These are phyloP conservation scores for Porites cylindrica DNA, from an alignment of 92 coral and sea anemone genomes.

Conservation along the genomic window DNA sequence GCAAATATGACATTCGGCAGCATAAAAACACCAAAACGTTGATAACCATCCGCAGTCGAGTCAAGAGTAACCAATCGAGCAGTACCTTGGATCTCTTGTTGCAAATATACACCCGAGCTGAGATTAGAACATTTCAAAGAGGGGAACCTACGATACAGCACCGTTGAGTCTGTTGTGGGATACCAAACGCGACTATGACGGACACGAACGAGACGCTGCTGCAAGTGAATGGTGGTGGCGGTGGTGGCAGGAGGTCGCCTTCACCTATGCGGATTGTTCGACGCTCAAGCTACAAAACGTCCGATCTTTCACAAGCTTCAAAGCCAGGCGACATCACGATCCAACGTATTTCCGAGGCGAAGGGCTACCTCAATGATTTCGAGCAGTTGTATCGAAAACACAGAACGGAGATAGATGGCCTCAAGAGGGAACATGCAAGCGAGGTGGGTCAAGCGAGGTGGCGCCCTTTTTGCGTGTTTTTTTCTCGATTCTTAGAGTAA, in stretches of 20 bases:
- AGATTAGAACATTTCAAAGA: not conserved
- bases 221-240: constrained; percentile 2
- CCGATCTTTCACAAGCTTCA: constrained; percentile 14
- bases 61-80: not conserved
- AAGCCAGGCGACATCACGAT: constrained; percentile 79
- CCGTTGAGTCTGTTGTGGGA: constrained; percentile 11
- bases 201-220: constrained; percentile 40
- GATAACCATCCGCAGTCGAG: constrained; percentile 9
- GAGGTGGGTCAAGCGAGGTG: constrained; percentile 71
- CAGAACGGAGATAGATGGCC: constrained; percentile 82
- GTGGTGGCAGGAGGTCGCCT: not conserved
- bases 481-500: not conserved
- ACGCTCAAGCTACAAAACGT: constrained; percentile 64
- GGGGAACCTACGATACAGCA: not conserved
- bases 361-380: constrained; percentile 93
- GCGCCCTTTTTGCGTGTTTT: not conserved
- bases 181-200: constrained; percentile 15
- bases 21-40: constrained; percentile 16
- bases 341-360: constrained; percentile 95
- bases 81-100: not conserved
- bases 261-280: constrained; percentile 24
- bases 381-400: constrained; percentile 90
- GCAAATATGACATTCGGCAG: constrained; percentile 21
- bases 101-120: not conserved
- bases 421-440: constrained; percentile 85